phyloP scores from a whole-genome alignment of 2,113 vertebrate genomes.

The Empidonax alnorum region DNA sequence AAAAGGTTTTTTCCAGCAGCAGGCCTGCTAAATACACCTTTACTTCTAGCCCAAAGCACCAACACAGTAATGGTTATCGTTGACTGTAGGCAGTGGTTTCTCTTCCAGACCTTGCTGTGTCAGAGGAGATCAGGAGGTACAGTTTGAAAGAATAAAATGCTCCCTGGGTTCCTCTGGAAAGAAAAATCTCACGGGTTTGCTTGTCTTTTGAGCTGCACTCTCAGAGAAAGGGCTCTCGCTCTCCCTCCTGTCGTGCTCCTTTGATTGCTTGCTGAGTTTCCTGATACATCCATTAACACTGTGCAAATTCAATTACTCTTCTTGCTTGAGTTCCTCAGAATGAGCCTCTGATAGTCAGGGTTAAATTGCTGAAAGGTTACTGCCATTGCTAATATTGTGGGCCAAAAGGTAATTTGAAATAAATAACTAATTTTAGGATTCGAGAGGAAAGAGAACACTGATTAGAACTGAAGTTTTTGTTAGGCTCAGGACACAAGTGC shows the following conservation, averaged over 20 bases:
- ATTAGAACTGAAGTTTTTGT: neutral
- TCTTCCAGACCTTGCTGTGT: neutral
- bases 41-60: accelerated
- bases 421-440: neutral
- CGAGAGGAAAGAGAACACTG: neutral
- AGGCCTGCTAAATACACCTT: accelerated
- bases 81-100: neutral
- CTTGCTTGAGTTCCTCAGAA: neutral
- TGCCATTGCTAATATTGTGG: neutral
- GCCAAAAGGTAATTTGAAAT: neutral
- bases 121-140: neutral
- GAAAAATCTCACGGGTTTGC: neutral
- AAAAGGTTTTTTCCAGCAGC: neutral
- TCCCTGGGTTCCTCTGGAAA: neutral
- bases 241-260: neutral
- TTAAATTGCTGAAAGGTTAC: neutral
- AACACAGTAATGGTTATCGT: neutral
- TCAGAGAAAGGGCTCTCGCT: neutral
- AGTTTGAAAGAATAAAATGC: neutral
- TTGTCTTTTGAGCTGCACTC: neutral
- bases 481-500: neutral
- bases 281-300: neutral
- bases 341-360: neutral
- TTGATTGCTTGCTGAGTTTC: neutral
- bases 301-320: neutral